Percentiles rank a stretch among this genome's conserved stretches.
Evolutionary conservation across 1,140 invertebrate species (phyloP).

Genomic region (Phenacoccus solenopsis): DNA sequence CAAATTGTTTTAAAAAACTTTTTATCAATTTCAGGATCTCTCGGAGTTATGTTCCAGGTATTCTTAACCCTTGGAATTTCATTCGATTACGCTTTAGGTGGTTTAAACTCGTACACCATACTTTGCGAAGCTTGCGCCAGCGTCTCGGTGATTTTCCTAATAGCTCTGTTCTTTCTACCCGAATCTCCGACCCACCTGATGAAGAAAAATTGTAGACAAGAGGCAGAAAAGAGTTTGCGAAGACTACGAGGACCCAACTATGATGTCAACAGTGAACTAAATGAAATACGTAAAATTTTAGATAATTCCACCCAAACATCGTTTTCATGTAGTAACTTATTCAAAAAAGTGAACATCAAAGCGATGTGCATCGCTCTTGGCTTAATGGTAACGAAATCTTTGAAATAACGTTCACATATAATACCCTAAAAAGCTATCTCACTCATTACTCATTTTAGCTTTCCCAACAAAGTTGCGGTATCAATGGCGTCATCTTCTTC

Average conservation of each 20-base stretch:
- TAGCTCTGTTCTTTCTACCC: not conserved
- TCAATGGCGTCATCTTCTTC: slow-evolving; percentile 77
- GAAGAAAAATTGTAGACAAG: not conserved
- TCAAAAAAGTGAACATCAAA: no score
- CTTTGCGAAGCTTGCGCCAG: not conserved
- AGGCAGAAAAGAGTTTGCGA: not conserved
- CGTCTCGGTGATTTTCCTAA: not conserved
- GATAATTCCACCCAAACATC: no score
- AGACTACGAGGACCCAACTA: not conserved
- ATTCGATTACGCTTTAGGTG: not conserved
- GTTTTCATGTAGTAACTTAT: no score
- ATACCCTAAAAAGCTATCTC: no score
- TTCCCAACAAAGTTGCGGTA: slow-evolving; percentile 73
- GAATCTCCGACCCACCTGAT: not conserved
- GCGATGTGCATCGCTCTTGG: no score
- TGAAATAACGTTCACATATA: no score
- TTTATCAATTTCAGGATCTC: not conserved
- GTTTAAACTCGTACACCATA: not conserved
- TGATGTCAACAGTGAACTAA: not conserved
- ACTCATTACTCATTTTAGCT: slow-evolving; percentile 66
- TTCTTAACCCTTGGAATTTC: not conserved
- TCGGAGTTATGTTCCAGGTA: not conserved
- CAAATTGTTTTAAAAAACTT: no score
- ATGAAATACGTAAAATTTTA: not conserved
- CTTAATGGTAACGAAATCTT: no score